A percentile compares a stretch with the other conserved stretches of the same genome.
Evolutionary conservation across 2,113 vertebrate genomes (phyloP).

Genomic region (Myotis lucifugus): DNA sequence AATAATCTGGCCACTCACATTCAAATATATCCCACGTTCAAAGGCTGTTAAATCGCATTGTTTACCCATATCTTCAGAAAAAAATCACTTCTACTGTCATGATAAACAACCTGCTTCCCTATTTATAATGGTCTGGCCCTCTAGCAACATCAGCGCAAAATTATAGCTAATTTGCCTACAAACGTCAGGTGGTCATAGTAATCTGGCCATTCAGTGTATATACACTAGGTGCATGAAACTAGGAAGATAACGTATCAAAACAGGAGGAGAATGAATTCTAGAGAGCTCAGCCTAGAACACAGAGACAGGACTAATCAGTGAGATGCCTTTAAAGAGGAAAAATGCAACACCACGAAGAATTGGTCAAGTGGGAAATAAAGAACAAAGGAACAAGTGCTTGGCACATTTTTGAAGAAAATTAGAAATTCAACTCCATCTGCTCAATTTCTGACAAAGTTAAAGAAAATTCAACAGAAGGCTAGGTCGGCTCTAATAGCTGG

Average conservation of each 20-base stretch:
- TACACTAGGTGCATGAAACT: background rate
- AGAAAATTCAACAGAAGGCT: constrained; percentile 75
- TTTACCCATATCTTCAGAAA: too few species aligned
- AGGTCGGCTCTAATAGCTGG: constrained; percentile 70
- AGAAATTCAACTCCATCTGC: constrained; percentile 80
- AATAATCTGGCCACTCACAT: too few species aligned
- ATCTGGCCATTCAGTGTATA: too few species aligned
- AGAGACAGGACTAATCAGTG: background rate
- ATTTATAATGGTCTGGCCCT: too few species aligned
- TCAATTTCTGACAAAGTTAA: constrained; percentile 73
- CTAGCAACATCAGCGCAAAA: too few species aligned
- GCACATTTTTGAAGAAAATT: constrained; percentile 76
- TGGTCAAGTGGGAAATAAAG: constrained; percentile 75
- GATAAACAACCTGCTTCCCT: too few species aligned
- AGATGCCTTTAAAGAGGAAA: constrained; percentile 46
- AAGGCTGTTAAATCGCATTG: too few species aligned
- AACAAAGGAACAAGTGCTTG: constrained; percentile 76
- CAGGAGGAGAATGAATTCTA: background rate
- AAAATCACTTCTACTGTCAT: too few species aligned
- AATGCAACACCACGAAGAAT: constrained; percentile 56
- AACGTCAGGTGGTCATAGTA: too few species aligned
- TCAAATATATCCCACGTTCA: too few species aligned
- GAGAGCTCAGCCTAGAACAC: background rate
- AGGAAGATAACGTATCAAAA: background rate
- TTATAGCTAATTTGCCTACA: too few species aligned